These are phyloP conservation scores for Ptychadena robeensis DNA, from an alignment of 2,797 vertebrate genomes.

Conservation along the genomic window DNA sequence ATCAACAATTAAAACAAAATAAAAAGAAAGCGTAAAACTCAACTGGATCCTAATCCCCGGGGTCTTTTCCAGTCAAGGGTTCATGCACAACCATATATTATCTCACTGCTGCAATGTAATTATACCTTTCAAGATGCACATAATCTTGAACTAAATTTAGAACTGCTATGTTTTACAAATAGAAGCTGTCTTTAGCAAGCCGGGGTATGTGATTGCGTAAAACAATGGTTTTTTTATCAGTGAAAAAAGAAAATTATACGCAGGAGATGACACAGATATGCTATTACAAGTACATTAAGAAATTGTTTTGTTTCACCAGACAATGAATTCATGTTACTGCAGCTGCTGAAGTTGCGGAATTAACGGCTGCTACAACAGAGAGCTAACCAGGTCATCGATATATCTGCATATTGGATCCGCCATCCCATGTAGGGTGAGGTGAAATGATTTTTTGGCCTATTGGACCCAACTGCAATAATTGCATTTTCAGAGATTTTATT, in stretches of 20 bases:
- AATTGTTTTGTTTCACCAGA: conserved; percentile 21
- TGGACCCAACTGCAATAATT: no score
- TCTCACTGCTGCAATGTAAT: conserved; percentile 58
- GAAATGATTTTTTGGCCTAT: no score
- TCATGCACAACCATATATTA: conserved; percentile 60
- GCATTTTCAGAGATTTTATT: no score
- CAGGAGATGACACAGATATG: conserved; percentile 40
- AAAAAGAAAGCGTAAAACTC: conserved; percentile 16
- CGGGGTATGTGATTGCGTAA: conserved; percentile 51
- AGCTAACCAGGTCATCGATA: neutral
- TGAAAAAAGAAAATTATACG: conserved; percentile 54
- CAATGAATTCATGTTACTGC: conserved; percentile 11
- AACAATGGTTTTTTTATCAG: conserved; percentile 53
- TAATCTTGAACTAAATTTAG: conserved; percentile 58
- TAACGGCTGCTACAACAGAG: neutral
- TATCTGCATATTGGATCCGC: no score
- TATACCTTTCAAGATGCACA: conserved; percentile 62
- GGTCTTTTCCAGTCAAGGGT: conserved; percentile 62
- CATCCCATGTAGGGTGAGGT: no score
- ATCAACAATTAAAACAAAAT: conserved; percentile 27
- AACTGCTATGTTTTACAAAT: conserved; percentile 55
- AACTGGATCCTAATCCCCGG: conserved; percentile 52
- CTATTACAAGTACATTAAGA: conserved; percentile 47
- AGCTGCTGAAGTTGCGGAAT: conserved; percentile 3
- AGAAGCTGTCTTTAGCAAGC: conserved; percentile 58